Evolutionary conservation across 2,888 invertebrate genomes (phyloP).

Genomic region (Tethea ocularis): DNA sequence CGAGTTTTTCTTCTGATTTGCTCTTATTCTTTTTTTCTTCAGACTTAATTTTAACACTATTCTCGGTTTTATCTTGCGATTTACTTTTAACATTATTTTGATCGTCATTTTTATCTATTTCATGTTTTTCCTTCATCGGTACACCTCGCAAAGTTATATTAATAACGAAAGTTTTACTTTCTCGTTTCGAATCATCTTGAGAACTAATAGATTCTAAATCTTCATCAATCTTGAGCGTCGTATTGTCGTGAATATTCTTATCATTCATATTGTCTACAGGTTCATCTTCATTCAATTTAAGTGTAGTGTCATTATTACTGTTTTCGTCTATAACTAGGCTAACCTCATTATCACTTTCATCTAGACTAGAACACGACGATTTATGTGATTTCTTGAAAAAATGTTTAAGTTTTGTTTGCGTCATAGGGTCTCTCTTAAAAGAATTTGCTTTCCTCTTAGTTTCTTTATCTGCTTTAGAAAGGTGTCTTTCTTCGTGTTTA

Average conservation of each 20-base stretch:
- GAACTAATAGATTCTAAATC: slow-evolving; percentile 23
- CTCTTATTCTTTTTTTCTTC: slow-evolving; percentile 15
- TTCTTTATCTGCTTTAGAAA: slow-evolving; percentile 76
- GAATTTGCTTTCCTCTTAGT: slow-evolving; percentile 73
- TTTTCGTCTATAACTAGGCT: slow-evolving; percentile 37
- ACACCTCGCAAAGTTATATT: slow-evolving; percentile 75
- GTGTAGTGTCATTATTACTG: slow-evolving; percentile 51
- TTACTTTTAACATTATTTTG: slow-evolving; percentile 21
- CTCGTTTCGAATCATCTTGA: slow-evolving; percentile 14
- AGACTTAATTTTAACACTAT: slow-evolving; percentile 11
- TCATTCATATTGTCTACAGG: slow-evolving; percentile 19
- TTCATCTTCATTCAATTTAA: slow-evolving; percentile 45
- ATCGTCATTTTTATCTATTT: slow-evolving; percentile 22
- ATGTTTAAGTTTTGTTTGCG: slow-evolving; percentile 75
- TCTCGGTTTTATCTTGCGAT: slow-evolving; percentile 10
- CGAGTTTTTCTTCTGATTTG: slow-evolving; percentile 8
- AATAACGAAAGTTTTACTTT: slow-evolving; percentile 63
- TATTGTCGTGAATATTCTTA: slow-evolving; percentile 23
- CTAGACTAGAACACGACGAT: slow-evolving; percentile 43
- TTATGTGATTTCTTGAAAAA: slow-evolving; percentile 66
- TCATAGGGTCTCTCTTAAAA: slow-evolving; percentile 75
- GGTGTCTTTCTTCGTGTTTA: slow-evolving; percentile 45
- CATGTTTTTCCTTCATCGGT: slow-evolving; percentile 35
- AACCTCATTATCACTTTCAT: slow-evolving; percentile 59
- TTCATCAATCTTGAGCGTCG: slow-evolving; percentile 25